Evolutionary conservation across 2,797 vertebrate genomes (phyloP), one percentile per base, ranked within the genome.

Genomic region (Poeciliopsis infans): DNA sequence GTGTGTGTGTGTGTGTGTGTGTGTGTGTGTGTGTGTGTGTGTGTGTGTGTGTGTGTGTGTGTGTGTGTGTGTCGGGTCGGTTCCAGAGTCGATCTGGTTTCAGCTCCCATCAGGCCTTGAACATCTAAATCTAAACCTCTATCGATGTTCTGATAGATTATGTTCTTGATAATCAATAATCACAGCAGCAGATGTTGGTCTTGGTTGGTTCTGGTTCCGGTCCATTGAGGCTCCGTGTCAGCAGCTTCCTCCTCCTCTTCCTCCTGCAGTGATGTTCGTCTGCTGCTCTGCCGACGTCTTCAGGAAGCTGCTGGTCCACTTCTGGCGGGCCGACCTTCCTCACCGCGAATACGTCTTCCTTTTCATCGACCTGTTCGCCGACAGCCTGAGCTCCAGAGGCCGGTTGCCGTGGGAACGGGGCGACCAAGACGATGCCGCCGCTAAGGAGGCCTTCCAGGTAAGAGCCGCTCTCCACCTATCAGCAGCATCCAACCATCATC

Each of bases 331-430:
- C 0, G 94, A 95, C 5, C 91, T 99, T 16, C 95, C 96, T 10
- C 90, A 90, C 0, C 1, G 94, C 96, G 95, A 99, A 25, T 99
- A 94, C 13, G 96, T 95, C 81, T 98, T 99, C 87, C 96, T 99
- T 92, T 97, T 97, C 93, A 96, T 99, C n/a, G 98, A 99, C 80
- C 91, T 97, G n/a, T 97, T 97, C 1, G 98, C 97, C 0, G 92
- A 87, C 43, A 97, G 97, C 69, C 94, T 99, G 68, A 90, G 89
- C 43, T 94, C 94, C 0, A 83, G 88, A 1, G 87, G 87, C 0
- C 78, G 74, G 0, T 90, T 84, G 77, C 98, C 98, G 1, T 99
- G 98, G 98, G 86, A 81, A 4, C 95, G 96, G 0, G 96, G 96
- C 0, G 97, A 98, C 15, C 23, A 72, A 0, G 94, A 96, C 0